These are phyloP conservation scores for Scaptomyza pallida DNA, from an alignment of 1,140 invertebrate species.

Conservation along the genomic window DNA sequence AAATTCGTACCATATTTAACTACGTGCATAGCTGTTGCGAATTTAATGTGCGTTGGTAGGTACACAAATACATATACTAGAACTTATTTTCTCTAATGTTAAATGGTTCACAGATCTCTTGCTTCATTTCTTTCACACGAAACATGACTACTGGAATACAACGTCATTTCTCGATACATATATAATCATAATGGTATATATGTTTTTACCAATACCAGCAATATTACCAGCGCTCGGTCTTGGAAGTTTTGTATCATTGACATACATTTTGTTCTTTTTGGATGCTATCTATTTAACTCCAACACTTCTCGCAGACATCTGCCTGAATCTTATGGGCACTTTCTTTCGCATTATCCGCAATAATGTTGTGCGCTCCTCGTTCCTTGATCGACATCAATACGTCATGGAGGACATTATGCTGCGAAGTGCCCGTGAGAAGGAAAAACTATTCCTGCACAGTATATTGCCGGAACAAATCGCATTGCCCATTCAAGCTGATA, in stretches of 20 bases:
- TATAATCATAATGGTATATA: constrained; percentile 89
- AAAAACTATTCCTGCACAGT: constrained; percentile 93
- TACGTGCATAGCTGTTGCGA: constrained; percentile 79
- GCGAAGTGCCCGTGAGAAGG: constrained; percentile 92
- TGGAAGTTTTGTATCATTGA: constrained; percentile 86
- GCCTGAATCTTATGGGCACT: constrained; percentile 91
- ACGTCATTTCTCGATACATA: constrained; percentile 88
- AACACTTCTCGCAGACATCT: constrained; percentile 85
- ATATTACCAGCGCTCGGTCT: constrained; percentile 87
- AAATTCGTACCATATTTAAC: constrained; percentile 83
- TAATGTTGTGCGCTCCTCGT: constrained; percentile 92
- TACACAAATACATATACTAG: not conserved
- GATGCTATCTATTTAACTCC: constrained; percentile 83
- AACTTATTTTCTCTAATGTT: no score
- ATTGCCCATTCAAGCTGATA: constrained; percentile 89
- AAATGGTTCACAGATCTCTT: constrained; percentile 83
- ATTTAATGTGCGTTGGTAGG: constrained; percentile 57
- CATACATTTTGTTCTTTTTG: constrained; percentile 86
- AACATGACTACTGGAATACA: constrained; percentile 65
- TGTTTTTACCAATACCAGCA: constrained; percentile 90
- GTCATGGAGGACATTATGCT: constrained; percentile 93
- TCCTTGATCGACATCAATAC: constrained; percentile 92
- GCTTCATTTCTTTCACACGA: constrained; percentile 85
- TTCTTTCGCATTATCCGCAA: constrained; percentile 94
- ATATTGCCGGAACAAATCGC: constrained; percentile 95